These are phyloP conservation scores for Catagonus wagneri DNA, from an alignment of 2,113 vertebrate species.

Conservation along the genomic window DNA sequence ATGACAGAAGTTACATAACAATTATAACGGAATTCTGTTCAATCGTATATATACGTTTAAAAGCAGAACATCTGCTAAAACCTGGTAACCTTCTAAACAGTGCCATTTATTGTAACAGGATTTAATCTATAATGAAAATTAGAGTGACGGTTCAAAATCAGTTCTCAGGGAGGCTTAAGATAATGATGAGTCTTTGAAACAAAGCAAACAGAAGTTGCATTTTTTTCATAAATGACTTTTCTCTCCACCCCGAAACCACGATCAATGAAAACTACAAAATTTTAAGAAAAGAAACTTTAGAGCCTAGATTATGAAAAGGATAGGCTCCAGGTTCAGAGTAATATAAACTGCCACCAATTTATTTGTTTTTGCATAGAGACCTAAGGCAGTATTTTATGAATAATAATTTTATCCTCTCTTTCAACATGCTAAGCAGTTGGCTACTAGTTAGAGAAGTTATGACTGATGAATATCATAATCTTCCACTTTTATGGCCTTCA, in stretches of 20 bases:
- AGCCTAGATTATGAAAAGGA: conserved; percentile 53
- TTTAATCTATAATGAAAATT: conserved; percentile 2
- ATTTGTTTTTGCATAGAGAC: conserved; percentile 45
- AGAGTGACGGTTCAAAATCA: neutral
- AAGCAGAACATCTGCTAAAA: neutral
- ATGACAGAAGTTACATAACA: neutral
- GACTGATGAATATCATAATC: neutral
- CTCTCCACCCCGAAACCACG: neutral
- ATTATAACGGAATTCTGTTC: neutral
- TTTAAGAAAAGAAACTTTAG: neutral
- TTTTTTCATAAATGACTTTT: neutral
- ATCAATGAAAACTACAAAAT: conserved; percentile 31
- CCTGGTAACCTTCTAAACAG: neutral
- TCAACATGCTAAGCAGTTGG: neutral
- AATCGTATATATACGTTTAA: neutral
- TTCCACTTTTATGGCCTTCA: conserved; percentile 44
- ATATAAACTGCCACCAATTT: conserved; percentile 47
- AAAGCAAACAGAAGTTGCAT: conserved; percentile 47
- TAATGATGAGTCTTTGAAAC: neutral
- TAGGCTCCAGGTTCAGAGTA: conserved; percentile 41
- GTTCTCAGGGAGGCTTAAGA: neutral
- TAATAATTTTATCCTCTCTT: conserved; percentile 42
- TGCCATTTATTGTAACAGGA: neutral
- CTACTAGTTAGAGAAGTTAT: neutral
- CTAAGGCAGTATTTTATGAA: conserved; percentile 15